Evolutionary conservation across 2,888 invertebrate genomes (phyloP), one percentile per base, ranked within the genome.

Genomic region (Drosophila mettleri): DNA sequence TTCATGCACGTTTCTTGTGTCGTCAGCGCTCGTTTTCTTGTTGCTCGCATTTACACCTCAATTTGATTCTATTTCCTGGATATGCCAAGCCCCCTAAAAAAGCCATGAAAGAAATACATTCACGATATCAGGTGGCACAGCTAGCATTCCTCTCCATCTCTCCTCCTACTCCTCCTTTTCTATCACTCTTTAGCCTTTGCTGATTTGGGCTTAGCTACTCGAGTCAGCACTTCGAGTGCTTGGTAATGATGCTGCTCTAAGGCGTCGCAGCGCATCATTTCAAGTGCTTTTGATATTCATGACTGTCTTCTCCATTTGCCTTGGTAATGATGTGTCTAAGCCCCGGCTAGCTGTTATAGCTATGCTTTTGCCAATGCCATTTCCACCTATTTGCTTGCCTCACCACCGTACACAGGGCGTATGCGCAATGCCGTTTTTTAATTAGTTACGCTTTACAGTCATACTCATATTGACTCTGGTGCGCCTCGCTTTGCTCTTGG

Each of bases 41-140:
- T 81, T 79, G 77, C 72, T 77, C 77, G 76, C 88, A 88, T 89
- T 89, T 89, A 86, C 88, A 86, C 86, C 86, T 89, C 86, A 88
- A 89, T 89, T 89, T 88, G 80, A 87, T 88, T 89, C 82, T 78
- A 87, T 89, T 87, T 86, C 79, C 89, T 74, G 67, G 54, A 55
- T 66, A 66, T 64, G 78, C 18, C 66, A 53, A 60, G 69, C 69
- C 18, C 29, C 18, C 54, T 61, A 71, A 68, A 29, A 39, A 52
- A 14, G 6, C n/a, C n/a, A 27, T 18, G 9, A 20, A 31, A 55
- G n/a, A 61, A 74, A 67, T 65, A 48, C 55, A 49, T 31, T 18
- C 33, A 43, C 43, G 61, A 54, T 76, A 74, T 74, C 71, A 51
- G 69, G 39, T 71, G 41, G 49, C 36, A 24, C 54, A 48, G 20